Base-by-base conservation (phyloP, 2,797 vertebrate genomes). In the Clarias pachynema region DNA sequence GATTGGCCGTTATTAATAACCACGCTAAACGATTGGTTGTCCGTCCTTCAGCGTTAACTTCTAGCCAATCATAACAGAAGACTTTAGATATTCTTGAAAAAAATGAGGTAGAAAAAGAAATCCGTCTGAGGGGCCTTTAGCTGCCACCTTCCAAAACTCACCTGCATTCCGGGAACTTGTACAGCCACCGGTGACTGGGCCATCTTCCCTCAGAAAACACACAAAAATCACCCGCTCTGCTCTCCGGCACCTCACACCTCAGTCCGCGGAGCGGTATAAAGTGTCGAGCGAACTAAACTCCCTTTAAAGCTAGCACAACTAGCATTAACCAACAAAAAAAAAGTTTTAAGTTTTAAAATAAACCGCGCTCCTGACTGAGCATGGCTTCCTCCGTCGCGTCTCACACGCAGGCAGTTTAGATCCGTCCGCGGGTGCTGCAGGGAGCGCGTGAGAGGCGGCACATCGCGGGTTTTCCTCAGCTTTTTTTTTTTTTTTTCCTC, bases 81-180 rank as follows among this genome's bases (percentile, higher is more conserved):
- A 74, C 57, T n/a, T 37, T 29, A 14, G 15, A 63, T 16, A 22
- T 7, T 18, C 31, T 12, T 9, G 3, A 31, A 83, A 2, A 49
- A 83, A 83, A 49, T 65, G 4, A 49, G 37, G 69, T 74, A 31
- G 69, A 15, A 74, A 63, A 49, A 40, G 22, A 62, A 62, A 12
- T 15, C 5, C n/a, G n/a, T 31, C 24, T 86, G 37, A 80, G 63
- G 65, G 79, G 56, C 81, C 77, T 79, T 77, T 44, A 72, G 66
- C 82, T 56, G 26, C 85, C 78, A 84, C 84, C 88, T 86, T 65
- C 65, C 24, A 15, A 63, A 57, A 85, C 91, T 90, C 89, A 92
- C 91, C 91, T 92, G 91, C 91, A 92, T 92, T 88, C 91, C 91
- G 86, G 91, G 91, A 85, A 92, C 91, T 89, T 90, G 89, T 85